A percentile compares a stretch with the other conserved stretches of the same genome.
phyloP scores from a whole-genome alignment of 2,888 invertebrate genomes.

The Dione vanillae region DNA sequence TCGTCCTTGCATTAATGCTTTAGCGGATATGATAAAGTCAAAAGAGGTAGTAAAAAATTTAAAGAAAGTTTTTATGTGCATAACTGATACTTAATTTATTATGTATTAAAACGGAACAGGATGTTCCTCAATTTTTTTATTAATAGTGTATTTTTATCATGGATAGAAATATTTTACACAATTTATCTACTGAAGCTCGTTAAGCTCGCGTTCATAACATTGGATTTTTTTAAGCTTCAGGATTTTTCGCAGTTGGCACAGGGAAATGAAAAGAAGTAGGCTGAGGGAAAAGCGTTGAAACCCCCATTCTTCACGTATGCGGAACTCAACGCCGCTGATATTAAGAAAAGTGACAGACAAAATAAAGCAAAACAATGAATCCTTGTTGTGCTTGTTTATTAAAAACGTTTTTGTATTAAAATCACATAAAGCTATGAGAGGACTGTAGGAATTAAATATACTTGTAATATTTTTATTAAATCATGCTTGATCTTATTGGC shows the following conservation, averaged over 20 bases:
- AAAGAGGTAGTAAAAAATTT: constrained; percentile 22
- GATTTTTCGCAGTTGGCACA: no score
- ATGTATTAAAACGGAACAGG: neutral
- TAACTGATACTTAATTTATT: constrained; percentile 11
- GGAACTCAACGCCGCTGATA: no score
- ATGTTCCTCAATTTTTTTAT: neutral
- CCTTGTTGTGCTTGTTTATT: constrained; percentile 15
- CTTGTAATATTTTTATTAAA: neutral
- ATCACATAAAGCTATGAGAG: neutral
- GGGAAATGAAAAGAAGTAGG: no score
- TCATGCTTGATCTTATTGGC: neutral
- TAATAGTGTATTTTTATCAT: neutral
- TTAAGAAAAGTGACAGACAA: neutral
- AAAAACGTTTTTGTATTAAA: neutral
- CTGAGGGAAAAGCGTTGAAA: no score
- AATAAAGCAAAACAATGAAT: constrained; percentile 5
- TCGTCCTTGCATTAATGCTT: constrained; percentile 29
- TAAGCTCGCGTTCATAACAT: no score
- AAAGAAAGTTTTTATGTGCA: constrained; percentile 1
- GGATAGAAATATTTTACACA: no score
- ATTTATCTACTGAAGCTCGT: no score
- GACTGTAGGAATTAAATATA: neutral
- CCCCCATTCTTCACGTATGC: no score
- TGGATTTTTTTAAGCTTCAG: no score
- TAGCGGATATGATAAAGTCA: constrained; percentile 26